These are phyloP conservation scores for Pseudomyrmex dendroicus DNA, from an alignment of 1,140 invertebrate genomes.

Conservation along the genomic window DNA sequence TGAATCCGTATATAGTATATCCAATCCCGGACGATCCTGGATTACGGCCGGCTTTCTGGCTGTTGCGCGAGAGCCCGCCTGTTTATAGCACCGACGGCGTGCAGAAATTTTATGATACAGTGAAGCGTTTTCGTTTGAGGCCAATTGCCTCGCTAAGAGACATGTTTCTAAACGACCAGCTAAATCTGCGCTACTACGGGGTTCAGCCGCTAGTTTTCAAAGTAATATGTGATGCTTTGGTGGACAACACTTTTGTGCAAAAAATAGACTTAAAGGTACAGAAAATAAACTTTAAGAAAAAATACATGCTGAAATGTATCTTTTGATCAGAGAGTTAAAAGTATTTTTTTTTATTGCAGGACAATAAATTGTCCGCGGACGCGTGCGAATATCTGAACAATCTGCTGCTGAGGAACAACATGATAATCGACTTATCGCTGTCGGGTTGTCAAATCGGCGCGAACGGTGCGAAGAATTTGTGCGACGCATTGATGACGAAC, in stretches of 20 bases:
- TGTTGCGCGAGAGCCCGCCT: constrained; percentile 45
- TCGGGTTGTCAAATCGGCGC: constrained; percentile 82
- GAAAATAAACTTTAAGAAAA: no score
- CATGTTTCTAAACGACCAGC: constrained; percentile 72
- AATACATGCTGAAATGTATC: neutral
- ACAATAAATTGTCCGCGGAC: constrained; percentile 81
- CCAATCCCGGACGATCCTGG: constrained; percentile 74
- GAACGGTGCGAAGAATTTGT: constrained; percentile 76
- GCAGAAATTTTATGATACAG: constrained; percentile 74
- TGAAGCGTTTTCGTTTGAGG: constrained; percentile 60
- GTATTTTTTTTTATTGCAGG: constrained; percentile 61
- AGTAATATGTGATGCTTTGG: constrained; percentile 80
- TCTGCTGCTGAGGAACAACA: constrained; percentile 78
- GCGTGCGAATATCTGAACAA: constrained; percentile 83
- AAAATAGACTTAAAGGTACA: constrained; percentile 81
- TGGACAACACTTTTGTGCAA: constrained; percentile 79
- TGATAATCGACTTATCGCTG: constrained; percentile 79
- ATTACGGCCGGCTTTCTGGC: constrained; percentile 73
- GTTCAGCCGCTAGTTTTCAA: constrained; percentile 80
- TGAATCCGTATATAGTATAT: constrained; percentile 63
- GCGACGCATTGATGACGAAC: constrained; percentile 74
- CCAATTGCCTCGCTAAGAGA: constrained; percentile 74
- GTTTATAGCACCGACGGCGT: constrained; percentile 73
- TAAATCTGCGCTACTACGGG: constrained; percentile 82
- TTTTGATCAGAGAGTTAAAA: no score